Conservation (phyloP, 2,797 vertebrate genomes). For the Chloroceryle inda region DNA sequence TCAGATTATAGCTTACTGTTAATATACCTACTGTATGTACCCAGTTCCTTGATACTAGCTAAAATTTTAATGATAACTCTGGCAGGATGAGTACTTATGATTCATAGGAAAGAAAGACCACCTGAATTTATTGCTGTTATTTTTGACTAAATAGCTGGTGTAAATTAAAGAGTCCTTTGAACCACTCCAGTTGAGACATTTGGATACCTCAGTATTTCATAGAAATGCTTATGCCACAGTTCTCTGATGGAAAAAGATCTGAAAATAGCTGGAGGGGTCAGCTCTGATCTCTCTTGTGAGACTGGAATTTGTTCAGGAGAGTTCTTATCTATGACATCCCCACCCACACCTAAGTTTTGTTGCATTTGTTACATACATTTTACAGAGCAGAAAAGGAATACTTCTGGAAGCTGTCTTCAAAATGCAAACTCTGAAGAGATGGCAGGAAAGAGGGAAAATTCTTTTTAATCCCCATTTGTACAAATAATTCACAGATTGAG, state of each 20-base stretch:
- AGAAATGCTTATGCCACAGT: not conserved
- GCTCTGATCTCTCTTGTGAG: not conserved
- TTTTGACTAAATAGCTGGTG: not conserved
- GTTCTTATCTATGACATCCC: not conserved
- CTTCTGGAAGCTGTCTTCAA: slow-evolving; percentile 6
- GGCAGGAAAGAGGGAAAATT: not conserved
- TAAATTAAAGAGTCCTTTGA: not conserved
- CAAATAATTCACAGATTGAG: slow-evolving; percentile 11
- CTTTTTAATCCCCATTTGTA: not conserved
- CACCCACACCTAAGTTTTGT: not conserved
- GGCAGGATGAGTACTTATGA: not conserved
- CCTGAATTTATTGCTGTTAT: not conserved
- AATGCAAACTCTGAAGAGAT: not conserved
- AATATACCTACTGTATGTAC: no score
- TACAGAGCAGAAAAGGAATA: not conserved
- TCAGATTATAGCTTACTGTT: not conserved
- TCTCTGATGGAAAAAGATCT: not conserved
- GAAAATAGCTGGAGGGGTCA: not conserved
- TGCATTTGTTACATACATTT: not conserved
- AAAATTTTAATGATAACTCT: not conserved
- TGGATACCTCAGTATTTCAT: not conserved
- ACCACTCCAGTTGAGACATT: not conserved
- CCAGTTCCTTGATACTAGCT: not conserved
- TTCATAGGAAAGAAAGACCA: not conserved
- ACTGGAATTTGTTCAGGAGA: not conserved